Conservation (phyloP, 1,140 invertebrate genomes). For the Neodiprion fabricii region DNA sequence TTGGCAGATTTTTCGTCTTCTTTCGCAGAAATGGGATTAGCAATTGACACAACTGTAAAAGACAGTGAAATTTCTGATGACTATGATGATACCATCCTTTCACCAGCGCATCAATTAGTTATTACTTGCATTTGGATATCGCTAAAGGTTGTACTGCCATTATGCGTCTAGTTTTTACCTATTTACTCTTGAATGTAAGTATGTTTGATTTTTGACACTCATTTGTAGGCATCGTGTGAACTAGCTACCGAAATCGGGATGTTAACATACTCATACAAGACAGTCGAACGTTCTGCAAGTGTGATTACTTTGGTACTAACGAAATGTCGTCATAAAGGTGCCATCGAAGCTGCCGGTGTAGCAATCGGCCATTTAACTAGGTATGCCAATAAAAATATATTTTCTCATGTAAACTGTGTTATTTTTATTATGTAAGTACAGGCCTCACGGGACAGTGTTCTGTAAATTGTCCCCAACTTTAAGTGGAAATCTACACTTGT, state of each 20-base stretch:
- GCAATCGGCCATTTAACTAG: conserved; percentile 63
- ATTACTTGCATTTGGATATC: conserved; percentile 80
- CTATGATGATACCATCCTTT: conserved; percentile 57
- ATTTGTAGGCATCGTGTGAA: conserved; percentile 63
- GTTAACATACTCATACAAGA: conserved; percentile 46
- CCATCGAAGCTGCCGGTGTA: conserved; percentile 74
- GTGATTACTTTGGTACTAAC: conserved; percentile 70
- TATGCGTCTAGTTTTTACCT: conserved; percentile 12
- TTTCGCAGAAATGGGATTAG: conserved; percentile 67
- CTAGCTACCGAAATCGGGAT: conserved; percentile 57
- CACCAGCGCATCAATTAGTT: conserved; percentile 72
- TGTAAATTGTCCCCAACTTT: too few species aligned
- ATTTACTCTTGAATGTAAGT: conserved; percentile 13
- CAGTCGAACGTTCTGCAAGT: conserved; percentile 60
- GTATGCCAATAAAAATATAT: conserved; percentile 39
- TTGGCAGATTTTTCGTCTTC: conserved; percentile 63
- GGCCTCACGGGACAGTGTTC: too few species aligned
- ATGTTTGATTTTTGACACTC: conserved; percentile 24
- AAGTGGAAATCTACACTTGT: conserved; percentile 5
- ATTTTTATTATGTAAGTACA: not conserved
- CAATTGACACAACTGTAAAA: conserved; percentile 57
- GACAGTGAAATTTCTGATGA: conserved; percentile 43
- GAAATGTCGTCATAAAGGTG: conserved; percentile 81
- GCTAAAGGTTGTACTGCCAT: conserved; percentile 67
- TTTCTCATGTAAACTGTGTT: conserved; percentile 33